Evolutionary conservation across 2,888 invertebrate genomes (phyloP).

Genomic region (Scelioninae gen. 1): DNA sequence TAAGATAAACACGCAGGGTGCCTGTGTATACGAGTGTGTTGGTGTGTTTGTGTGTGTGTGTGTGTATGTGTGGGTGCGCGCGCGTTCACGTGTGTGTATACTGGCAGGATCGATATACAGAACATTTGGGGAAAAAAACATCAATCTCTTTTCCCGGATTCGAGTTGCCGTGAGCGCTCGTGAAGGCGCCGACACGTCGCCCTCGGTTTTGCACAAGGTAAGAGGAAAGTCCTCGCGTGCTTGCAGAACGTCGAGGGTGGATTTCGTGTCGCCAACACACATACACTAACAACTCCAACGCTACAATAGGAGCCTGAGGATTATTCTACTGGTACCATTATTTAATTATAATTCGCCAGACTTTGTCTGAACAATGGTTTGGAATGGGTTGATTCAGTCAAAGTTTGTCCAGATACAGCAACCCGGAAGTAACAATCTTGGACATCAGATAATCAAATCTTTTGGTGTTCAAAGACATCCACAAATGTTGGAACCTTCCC

Average conservation of each 20-base stretch:
- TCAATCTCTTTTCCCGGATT: conserved; percentile 56
- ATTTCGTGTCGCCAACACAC: conserved; percentile 9
- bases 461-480: too few relatives aligned
- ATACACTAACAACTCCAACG: conserved; percentile 4
- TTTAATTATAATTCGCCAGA: too few relatives aligned
- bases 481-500: too few relatives aligned
- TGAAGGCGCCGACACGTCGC: conserved; percentile 42
- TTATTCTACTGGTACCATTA: too few relatives aligned
- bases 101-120: conserved; percentile 69
- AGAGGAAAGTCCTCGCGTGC: conserved; percentile 13
- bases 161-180: conserved; percentile 28
- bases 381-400: too few relatives aligned
- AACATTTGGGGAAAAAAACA: conserved; percentile 67
- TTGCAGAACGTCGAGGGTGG: conserved; percentile 6
- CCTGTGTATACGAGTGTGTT: not conserved
- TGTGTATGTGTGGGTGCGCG: too few relatives aligned
- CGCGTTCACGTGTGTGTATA: conserved; percentile 49
- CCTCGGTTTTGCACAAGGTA: conserved; percentile 31
- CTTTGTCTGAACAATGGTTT: too few relatives aligned
- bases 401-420: too few relatives aligned
- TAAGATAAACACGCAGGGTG: not conserved
- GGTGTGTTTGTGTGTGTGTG: conserved; percentile 5
- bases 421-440: too few relatives aligned
- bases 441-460: too few relatives aligned
- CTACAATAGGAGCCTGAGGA: conserved; percentile 6